A percentile compares a stretch with the other conserved stretches of the same genome.
Evolutionary conservation across 2,888 invertebrate species (phyloP).

Genomic region (Cheilosia vernalis): DNA sequence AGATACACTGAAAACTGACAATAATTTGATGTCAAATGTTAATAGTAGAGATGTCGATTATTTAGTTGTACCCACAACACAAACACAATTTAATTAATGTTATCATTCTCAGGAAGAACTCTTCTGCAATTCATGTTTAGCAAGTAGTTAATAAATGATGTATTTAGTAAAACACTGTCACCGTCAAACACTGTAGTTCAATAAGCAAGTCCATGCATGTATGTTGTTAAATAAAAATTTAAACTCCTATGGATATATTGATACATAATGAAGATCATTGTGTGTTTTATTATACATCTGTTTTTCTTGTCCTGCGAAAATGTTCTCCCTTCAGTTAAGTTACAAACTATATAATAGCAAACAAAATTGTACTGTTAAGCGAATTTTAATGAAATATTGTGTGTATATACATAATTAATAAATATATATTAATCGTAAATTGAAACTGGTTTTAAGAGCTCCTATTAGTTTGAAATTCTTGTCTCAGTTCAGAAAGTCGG

Average conservation of each 20-base stretch:
- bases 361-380: too few relatives aligned
- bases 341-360: too few relatives aligned
- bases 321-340: too few relatives aligned
- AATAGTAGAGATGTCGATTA: conserved; percentile 50
- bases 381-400: too few relatives aligned
- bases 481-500: too few relatives aligned
- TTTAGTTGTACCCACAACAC: conserved; percentile 25
- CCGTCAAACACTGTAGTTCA: conserved; percentile 2
- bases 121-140: conserved; percentile 21
- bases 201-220: conserved; percentile 19
- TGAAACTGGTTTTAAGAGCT: too few relatives aligned
- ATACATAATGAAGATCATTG: too few relatives aligned
- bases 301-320: too few relatives aligned
- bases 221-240: conserved; percentile 13
- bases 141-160: neutral
- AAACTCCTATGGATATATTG: neutral
- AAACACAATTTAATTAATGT: conserved; percentile 36
- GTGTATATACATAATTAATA: too few relatives aligned
- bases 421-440: too few relatives aligned
- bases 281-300: too few relatives aligned
- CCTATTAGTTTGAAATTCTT: too few relatives aligned
- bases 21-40: conserved; percentile 55
- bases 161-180: conserved; percentile 13
- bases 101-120: conserved; percentile 31
- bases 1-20: conserved; percentile 59